Percentiles rank a stretch among this genome's conserved stretches.
phyloP scores from a whole-genome alignment of 2,113 vertebrate genomes.

The Pteronura brasiliensis region DNA sequence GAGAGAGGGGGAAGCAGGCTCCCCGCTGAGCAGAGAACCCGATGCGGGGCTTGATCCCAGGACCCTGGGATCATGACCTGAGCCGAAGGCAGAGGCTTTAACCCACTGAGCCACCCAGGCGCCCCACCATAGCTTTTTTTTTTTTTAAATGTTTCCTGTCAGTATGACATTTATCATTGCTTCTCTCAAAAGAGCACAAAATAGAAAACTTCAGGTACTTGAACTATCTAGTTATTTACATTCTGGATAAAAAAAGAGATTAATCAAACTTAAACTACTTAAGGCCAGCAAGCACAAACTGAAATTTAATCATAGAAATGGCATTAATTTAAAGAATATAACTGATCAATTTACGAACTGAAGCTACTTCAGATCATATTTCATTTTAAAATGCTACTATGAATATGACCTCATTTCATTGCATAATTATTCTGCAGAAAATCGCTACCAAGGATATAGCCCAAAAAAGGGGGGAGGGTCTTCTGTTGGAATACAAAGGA shows the following conservation, averaged over 20 bases:
- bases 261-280: conserved; percentile 37
- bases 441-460: background rate
- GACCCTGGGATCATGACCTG: too few relatives aligned
- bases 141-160: background rate
- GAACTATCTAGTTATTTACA: background rate
- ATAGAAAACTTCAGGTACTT: background rate
- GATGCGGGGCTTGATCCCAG: too few relatives aligned
- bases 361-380: background rate
- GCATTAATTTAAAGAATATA: background rate
- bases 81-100: too few relatives aligned
- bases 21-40: too few relatives aligned
- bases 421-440: background rate
- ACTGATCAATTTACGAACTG: background rate
- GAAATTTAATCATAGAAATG: background rate
- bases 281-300: conserved; percentile 23
- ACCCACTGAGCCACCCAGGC: too few relatives aligned
- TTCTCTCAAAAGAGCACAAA: conserved; percentile 38
- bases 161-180: conserved; percentile 14
- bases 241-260: background rate
- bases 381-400: background rate
- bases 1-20: too few relatives aligned
- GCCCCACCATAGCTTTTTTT: background rate
- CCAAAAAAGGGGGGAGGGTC: background rate
- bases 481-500: background rate
- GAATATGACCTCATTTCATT: background rate